Base-by-base conservation (phyloP, 2,888 invertebrate genomes). In the Drosophila parthenogenetica region DNA sequence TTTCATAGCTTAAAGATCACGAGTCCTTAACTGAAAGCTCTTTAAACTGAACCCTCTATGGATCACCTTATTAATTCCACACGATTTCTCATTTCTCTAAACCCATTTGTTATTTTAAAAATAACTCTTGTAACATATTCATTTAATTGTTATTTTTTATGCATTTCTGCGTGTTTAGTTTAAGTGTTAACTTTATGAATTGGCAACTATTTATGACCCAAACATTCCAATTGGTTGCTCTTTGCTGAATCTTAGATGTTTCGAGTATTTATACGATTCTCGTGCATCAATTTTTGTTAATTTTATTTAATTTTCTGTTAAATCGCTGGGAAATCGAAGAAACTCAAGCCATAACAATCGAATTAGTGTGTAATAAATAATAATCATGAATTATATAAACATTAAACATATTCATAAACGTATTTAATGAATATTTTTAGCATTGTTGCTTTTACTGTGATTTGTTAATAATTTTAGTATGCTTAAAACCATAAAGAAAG, bases 371-470 rank as follows among this genome's bases (percentile, higher is more conserved):
- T 68, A 66, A 42, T 48, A 58, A 48, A 53, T 49, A 46, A 69
- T 69, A 46, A 35, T 40, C 8, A 65, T 63, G 60, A 42, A 25
- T 42, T 59, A 61, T 29, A 29, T 29, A 29, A 8, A 8, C 8
- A 29, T 19, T 25, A 29, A 50, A 65, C 4, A 35, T 60, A 48
- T 46, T 37, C 54, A 58, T 17, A 58, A 10, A 37, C 49, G 42
- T 32, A 65, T 53, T 60, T 67, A 60, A 68, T 49, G 64, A 64
- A 67, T 46, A 75, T 55, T 65, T 78, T 73, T 70, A 87, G 76
- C 85, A 77, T 81, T 77, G 80, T 82, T 87, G 84, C 88, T 85
- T 84, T 85, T 73, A 85, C 88, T 84, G 84, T 84, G 84, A 84
- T 84, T 84, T 84, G 88, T 84, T 84, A 82, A 84, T 79, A 73